Base-by-base conservation (phyloP, 2,888 invertebrate genomes). In the Lasioglossum morio region DNA sequence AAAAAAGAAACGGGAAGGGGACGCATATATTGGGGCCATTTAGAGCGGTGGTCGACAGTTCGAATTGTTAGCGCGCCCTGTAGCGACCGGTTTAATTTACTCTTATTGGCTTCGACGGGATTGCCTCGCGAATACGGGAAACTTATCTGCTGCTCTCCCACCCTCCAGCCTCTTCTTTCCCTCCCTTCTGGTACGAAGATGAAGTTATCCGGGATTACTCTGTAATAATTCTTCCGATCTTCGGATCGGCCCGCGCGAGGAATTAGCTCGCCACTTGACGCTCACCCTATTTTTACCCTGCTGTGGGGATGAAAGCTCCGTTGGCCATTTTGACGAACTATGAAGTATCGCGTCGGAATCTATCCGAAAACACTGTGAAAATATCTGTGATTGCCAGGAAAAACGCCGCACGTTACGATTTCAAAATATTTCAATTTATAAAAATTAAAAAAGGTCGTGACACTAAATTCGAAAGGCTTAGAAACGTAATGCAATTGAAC, bases 191-290 rank as follows among this genome's bases (percentile, higher is more conserved):
- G 37, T 82, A 82, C 79, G 77, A 84, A 83, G 89, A 88, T 87
- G 85, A 91, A 88, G 88, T 87, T 84, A 77, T 77, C 77, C 83
- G n/a, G 73, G 84, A 85, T 89, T 86, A 78, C 83, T 76, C 75
- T 60, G 81, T 37, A 46, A 81, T 48, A 81, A 79, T 75, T 77
- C 77, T 72, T 80, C 79, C 80, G 83, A 77, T 74, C 80, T 72
- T 82, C 79, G 77, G 53, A 76, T 72, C 81, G 89, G 84, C 88
- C 86, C 88, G 90, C 91, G 91, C 92, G 87, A 91, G 90, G 91
- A 92, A 93, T 93, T 93, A 92, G 91, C 89, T 88, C 90, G 84
- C 89, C 83, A 87, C 87, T 86, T 88, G 83, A 90, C 83, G 85
- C 82, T 57, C 46, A 16, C 46, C 72, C 40, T 30, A 37, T 74